These are phyloP conservation scores for Tupaia chinensis DNA, from an alignment of 2,113 vertebrate genomes.

Conservation along the genomic window DNA sequence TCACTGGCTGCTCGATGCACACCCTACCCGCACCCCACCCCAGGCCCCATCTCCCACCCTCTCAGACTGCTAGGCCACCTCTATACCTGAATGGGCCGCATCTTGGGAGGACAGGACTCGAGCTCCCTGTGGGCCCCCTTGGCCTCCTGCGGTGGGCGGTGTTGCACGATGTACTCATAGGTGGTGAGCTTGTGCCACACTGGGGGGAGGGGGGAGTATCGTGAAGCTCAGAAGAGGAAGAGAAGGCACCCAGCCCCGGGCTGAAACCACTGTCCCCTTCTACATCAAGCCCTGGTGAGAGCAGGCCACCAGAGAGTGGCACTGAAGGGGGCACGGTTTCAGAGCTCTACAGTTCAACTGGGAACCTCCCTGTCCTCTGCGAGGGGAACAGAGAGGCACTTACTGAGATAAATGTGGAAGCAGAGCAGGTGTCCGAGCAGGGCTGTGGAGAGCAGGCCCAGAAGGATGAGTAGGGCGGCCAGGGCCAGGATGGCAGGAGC, in stretches of 20 bases:
- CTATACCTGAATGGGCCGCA: conserved; percentile 88
- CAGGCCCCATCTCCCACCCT: background rate
- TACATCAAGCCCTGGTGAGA: background rate
- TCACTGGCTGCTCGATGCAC: background rate
- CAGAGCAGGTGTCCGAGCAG: conserved; percentile 94
- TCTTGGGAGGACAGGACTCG: conserved; percentile 82
- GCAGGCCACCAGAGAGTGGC: background rate
- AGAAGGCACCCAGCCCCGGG: background rate
- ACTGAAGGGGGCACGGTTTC: background rate
- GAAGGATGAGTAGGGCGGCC: conserved; percentile 91
- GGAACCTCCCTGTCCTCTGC: background rate
- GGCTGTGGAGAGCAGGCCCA: conserved; percentile 91
- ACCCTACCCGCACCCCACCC: background rate
- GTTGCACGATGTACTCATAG: conserved; percentile 96
- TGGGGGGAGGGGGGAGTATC: conserved; percentile 79
- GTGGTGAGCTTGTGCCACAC: conserved; percentile 98
- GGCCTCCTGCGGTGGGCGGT: conserved; percentile 91
- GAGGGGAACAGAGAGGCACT: conserved; percentile 71
- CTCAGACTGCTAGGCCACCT: background rate
- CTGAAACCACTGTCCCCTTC: background rate
- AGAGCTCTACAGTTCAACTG: background rate
- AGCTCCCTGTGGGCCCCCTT: conserved; percentile 85
- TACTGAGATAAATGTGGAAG: conserved; percentile 98
- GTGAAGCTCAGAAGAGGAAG: background rate
- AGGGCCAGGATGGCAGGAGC: conserved; percentile 91